Base-by-base conservation (phyloP, 1,140 invertebrate species). In the Heliconius eleuchia region DNA sequence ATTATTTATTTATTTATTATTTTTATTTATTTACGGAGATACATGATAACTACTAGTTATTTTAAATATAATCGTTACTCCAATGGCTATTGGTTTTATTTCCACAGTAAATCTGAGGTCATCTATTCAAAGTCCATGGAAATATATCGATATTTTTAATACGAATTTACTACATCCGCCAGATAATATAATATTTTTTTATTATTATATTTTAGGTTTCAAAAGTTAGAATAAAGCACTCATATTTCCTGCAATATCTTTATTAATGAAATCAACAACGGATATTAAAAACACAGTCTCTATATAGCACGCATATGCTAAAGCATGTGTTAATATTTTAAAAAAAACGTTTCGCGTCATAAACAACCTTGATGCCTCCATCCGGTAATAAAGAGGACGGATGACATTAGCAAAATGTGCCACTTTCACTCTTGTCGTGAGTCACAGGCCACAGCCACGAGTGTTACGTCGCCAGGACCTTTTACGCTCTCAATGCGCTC, bases 391-490 rank as follows among this genome's bases (percentile, higher is more conserved):
- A 74, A 81, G 80, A 71, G 73, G 75, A 66, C 75, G 75, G 75
- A 71, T 76, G 75, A 39, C 75, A 71, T 71, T 74, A 85, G 66
- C 82, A 77, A 88, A 88, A 90, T 87, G 87, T 90, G 84, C 84
- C 85, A 90, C 91, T 94, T 94, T 94, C 92, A 92, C 92, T 91
- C 79, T 72, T 77, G 80, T 74, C 55, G 78, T 93, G 91, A 94
- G 81, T 92, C 92, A 93, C 84, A 74, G 71, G 81, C 77, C 1
- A 37, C 34, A 37, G 34, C 34, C 4, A 4, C 60, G 60, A 30
- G 60, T 72, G 82, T 91, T 91, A 89, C 88, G 89, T 86, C 84
- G 81, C 52, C 88, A 91, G 92, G 90, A 92, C 88, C 85, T 88
- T 84, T 77, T 84, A 84, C 81, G 77, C 73, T 86, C 84, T 86